Evolutionary conservation across 1,140 invertebrate species (phyloP).

Genomic region (Tetramorium parvispinum): DNA sequence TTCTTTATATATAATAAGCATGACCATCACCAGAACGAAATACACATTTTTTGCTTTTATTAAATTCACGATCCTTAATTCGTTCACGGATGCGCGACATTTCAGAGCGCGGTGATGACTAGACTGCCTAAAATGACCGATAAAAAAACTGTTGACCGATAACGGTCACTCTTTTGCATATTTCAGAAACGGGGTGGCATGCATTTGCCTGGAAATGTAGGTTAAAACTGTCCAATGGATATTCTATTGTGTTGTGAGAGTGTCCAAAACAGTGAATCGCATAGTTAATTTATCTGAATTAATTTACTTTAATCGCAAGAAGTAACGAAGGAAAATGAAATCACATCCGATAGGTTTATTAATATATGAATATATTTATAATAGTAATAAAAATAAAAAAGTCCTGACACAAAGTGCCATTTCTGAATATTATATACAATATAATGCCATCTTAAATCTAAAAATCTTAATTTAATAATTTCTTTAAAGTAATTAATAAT

Average conservation of each 20-base stretch:
- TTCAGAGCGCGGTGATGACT: conserved; percentile 35
- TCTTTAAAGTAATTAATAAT: not conserved
- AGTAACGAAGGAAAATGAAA: conserved; percentile 8
- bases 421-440: not conserved
- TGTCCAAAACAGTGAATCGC: conserved; percentile 52
- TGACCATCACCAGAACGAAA: not conserved
- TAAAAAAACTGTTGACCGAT: conserved; percentile 50
- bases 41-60: conserved; percentile 16
- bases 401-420: conserved; percentile 41
- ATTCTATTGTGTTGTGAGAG: conserved; percentile 4
- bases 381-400: no score
- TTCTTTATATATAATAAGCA: not conserved
- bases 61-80: conserved; percentile 12
- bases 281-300: conserved; percentile 54
- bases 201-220: conserved; percentile 61
- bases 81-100: conserved; percentile 1
- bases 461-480: conserved; percentile 23
- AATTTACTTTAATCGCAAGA: conserved; percentile 8
- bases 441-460: not conserved
- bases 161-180: conserved; percentile 60
- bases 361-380: conserved; percentile 15
- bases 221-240: conserved; percentile 52
- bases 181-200: conserved; percentile 47
- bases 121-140: conserved; percentile 17
- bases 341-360: not conserved